Evolutionary conservation across 2,113 vertebrate species (phyloP).

Genomic region (Cervus canadensis): DNA sequence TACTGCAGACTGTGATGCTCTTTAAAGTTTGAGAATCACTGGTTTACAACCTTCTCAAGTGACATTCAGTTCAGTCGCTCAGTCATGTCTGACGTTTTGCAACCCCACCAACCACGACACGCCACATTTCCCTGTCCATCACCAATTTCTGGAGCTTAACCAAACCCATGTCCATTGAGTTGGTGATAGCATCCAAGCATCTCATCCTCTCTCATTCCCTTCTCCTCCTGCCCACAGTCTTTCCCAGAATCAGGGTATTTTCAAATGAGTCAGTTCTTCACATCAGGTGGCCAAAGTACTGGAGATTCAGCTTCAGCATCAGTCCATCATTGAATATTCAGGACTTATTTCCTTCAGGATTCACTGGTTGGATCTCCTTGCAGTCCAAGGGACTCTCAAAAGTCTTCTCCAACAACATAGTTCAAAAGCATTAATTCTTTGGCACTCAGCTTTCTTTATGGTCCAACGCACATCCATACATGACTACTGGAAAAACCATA

Average conservation of each 20-base stretch:
- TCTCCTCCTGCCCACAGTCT: background rate
- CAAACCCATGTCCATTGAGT: too few species aligned
- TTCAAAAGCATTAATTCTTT: background rate
- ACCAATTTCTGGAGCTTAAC: background rate
- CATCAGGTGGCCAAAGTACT: background rate
- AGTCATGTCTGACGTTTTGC: background rate
- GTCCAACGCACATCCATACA: background rate
- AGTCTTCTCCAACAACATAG: background rate
- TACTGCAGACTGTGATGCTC: background rate
- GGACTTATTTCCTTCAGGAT: background rate
- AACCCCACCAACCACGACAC: background rate
- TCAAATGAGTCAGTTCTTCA: background rate
- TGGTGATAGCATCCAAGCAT: background rate
- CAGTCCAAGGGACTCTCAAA: background rate
- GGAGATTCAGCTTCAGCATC: background rate
- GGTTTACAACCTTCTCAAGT: background rate
- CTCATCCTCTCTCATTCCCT: background rate
- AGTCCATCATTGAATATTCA: background rate
- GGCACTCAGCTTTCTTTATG: background rate
- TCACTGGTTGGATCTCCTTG: background rate
- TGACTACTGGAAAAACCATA: background rate
- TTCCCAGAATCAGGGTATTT: background rate
- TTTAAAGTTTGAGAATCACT: background rate
- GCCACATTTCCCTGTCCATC: background rate
- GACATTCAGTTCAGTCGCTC: background rate